phyloP scores from a whole-genome alignment of 2,797 vertebrate species.

The Sebastes oblongus region DNA sequence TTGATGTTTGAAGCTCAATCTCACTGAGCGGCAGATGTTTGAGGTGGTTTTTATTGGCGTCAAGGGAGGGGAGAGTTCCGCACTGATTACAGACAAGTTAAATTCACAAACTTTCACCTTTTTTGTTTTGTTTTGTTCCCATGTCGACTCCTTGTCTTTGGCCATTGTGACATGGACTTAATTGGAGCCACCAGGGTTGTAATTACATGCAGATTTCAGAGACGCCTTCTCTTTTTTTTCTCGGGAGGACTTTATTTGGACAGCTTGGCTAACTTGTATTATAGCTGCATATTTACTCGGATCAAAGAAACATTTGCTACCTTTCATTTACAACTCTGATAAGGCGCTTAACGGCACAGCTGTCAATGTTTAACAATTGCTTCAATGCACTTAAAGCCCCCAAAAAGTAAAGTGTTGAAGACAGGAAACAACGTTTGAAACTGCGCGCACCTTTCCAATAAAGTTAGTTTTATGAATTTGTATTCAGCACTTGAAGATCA shows the following conservation, averaged over 20 bases:
- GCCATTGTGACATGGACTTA: constrained; percentile 42
- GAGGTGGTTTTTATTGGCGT: constrained; percentile 27
- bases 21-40: background rate
- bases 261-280: constrained; percentile 30
- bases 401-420: background rate
- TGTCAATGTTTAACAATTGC: constrained; percentile 36
- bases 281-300: constrained; percentile 33
- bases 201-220: constrained; percentile 61
- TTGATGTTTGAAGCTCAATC: background rate
- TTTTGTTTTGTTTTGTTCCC: constrained; percentile 45
- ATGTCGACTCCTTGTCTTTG: constrained; percentile 39
- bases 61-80: background rate
- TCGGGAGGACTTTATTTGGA: constrained; percentile 37
- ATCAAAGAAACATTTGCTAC: constrained; percentile 41
- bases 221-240: constrained; percentile 14
- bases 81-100: constrained; percentile 8
- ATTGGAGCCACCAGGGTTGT: constrained; percentile 52
- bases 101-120: background rate
- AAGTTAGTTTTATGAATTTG: background rate
- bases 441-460: background rate
- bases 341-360: constrained; percentile 40
- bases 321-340: constrained; percentile 45
- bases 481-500: constrained; percentile 11
- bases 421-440: background rate
- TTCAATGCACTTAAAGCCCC: constrained; percentile 1